Base-by-base conservation (phyloP, 2,113 vertebrate species). In the Hippocampus comes region DNA sequence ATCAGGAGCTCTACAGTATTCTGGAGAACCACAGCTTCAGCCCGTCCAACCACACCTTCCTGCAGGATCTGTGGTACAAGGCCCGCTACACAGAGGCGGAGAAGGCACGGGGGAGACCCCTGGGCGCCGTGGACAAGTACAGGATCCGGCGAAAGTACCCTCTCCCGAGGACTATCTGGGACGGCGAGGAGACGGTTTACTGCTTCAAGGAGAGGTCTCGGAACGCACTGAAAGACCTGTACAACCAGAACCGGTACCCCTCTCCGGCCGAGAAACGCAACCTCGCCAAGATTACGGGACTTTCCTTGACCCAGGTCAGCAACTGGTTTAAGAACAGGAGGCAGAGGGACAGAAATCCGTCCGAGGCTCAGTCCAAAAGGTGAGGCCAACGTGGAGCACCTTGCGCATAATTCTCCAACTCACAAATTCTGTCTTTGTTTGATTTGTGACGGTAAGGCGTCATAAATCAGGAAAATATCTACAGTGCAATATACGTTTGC, bases 281-380 rank as follows among this genome's bases (percentile, higher is more conserved):
- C 88, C 94, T 99, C 86, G 97, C 97, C 87, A 98, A 97, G 94
- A 94, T 97, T 91, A 99, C 97, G 48, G 97, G 97, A 85, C 95
- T 99, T 77, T 98, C 97, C 86, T 93, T 99, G 91, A 99, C 97
- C 67, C 97, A 99, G 91, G 97, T 99, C 94, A 99, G 97, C 96
- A 99, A 99, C 94, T 99, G 97, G 97, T 99, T 99, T 92, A 99
- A 99, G 92, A 99, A 99, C 93, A 93, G 97, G 77, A 91, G 97
- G 73, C 97, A 99, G 93, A 94, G 97, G 71, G 97, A 99, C 91
- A 94, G 97, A 84, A 98, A 98, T 85, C 96, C 97, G 41, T 96
- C 96, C 34, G 97, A 97, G 90, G 94, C 95, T 43, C 97, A 98
- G 82, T 97, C 95, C 76, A 99, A 98, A 88, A 99, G 97, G 97